Percentiles rank a stretch among this genome's conserved stretches.
These are phyloP conservation scores for Ardeotis arabs DNA, from an alignment of 2,113 vertebrate species.

Conservation along the genomic window DNA sequence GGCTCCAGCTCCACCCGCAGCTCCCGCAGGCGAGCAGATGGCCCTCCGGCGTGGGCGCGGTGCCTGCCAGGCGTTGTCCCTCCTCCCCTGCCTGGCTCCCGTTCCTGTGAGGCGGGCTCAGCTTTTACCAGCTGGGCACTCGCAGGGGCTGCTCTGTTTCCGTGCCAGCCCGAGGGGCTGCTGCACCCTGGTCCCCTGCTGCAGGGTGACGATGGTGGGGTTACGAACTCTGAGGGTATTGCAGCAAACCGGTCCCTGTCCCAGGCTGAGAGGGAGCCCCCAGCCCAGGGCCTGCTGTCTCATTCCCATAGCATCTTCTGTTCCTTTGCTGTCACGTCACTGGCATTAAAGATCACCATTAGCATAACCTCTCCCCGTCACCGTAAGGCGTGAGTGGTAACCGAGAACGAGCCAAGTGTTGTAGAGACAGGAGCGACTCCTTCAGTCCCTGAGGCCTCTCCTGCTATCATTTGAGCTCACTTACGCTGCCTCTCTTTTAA, in stretches of 20 bases:
- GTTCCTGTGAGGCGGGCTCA: neutral
- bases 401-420: constrained; percentile 31
- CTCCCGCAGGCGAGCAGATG: neutral
- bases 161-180: neutral
- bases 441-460: constrained; percentile 42
- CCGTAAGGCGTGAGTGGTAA: constrained; percentile 13
- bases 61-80: rapidly evolving
- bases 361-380: constrained; percentile 51
- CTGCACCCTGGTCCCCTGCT: neutral
- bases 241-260: neutral
- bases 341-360: constrained; percentile 47
- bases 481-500: constrained; percentile 58
- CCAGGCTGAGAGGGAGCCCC: neutral
- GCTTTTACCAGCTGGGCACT: neutral
- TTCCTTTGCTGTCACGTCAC: constrained; percentile 42
- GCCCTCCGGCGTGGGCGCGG: rapidly evolving
- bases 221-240: rapidly evolving
- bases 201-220: rapidly evolving
- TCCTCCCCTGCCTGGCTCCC: neutral
- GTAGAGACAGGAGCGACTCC: constrained; percentile 50
- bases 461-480: constrained; percentile 55
- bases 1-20: neutral
- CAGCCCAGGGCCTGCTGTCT: neutral
- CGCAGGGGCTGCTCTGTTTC: neutral
- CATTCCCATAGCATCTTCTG: constrained; percentile 43